phyloP scores from a whole-genome alignment of 2,888 invertebrate species.

The Mimas tiliae region DNA sequence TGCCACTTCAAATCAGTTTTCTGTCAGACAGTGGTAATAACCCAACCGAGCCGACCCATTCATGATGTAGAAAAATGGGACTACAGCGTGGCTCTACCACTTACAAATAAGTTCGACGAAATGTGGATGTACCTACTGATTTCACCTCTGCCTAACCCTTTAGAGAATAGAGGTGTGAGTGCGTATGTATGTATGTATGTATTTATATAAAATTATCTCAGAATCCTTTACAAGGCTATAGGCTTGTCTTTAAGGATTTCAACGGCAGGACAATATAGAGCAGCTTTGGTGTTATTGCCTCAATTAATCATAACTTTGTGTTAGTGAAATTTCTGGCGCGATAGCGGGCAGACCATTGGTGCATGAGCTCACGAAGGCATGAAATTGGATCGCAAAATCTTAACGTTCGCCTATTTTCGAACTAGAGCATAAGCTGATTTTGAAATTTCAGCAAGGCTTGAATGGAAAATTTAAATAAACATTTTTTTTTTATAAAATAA shows the following conservation, averaged over 20 bases:
- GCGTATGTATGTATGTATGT: too few relatives aligned
- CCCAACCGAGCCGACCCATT: too few relatives aligned
- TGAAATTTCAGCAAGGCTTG: constrained; percentile 42
- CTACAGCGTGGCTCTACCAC: too few relatives aligned
- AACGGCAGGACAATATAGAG: constrained; percentile 61
- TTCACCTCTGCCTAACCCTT: too few relatives aligned
- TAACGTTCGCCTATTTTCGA: constrained; percentile 62
- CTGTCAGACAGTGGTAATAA: too few relatives aligned
- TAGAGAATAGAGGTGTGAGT: too few relatives aligned
- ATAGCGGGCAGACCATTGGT: constrained; percentile 71
- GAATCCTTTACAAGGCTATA: background rate
- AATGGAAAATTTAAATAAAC: constrained; percentile 33
- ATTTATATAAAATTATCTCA: background rate
- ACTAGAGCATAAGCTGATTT: constrained; percentile 71
- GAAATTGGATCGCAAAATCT: constrained; percentile 80
- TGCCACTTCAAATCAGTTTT: too few relatives aligned
- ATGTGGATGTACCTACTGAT: too few relatives aligned
- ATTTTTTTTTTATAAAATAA: too few relatives aligned
- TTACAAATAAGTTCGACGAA: too few relatives aligned
- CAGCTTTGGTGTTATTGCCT: constrained; percentile 76
- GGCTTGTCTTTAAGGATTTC: constrained; percentile 37
- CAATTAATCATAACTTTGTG: constrained; percentile 84
- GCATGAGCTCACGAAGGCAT: constrained; percentile 79
- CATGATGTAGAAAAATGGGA: too few relatives aligned
- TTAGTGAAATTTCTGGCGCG: constrained; percentile 76